Evolutionary conservation across 2,113 vertebrate genomes (phyloP).

Genomic region (Rhinolophus ferrumequinum): DNA sequence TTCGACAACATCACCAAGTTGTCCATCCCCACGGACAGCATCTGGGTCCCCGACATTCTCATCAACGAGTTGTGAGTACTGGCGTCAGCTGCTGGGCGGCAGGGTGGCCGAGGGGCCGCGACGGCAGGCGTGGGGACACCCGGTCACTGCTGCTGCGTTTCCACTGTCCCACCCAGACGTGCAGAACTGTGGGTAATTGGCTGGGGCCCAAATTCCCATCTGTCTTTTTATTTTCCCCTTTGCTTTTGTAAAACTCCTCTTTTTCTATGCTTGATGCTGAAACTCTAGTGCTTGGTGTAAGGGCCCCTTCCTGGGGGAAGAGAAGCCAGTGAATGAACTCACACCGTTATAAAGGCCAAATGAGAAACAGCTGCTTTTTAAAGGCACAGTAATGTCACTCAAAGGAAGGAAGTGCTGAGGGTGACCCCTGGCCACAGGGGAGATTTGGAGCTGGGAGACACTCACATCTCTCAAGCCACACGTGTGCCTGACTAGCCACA

Average conservation of each 20-base stretch:
- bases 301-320: not conserved
- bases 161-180: not conserved
- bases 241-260: not conserved
- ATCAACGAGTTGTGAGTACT: constrained; percentile 98
- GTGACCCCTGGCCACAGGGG: not conserved
- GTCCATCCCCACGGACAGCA: constrained; percentile 92
- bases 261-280: not conserved
- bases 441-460: not conserved
- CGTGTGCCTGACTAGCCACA: rapidly evolving
- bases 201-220: not conserved
- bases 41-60: constrained; percentile 98
- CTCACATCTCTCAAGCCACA: not conserved
- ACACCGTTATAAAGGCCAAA: not conserved
- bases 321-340: not conserved
- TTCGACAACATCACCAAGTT: constrained; percentile 95
- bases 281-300: not conserved
- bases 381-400: not conserved
- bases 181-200: not conserved
- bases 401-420: not conserved
- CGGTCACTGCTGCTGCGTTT: rapidly evolving
- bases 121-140: rapidly evolving
- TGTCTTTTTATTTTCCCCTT: not conserved
- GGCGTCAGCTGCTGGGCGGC: rapidly evolving
- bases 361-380: constrained; percentile 12
- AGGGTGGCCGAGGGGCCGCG: not conserved